Evolutionary conservation across 1,140 invertebrate species (phyloP).

Genomic region (Trachymyrmex cornetzi): DNA sequence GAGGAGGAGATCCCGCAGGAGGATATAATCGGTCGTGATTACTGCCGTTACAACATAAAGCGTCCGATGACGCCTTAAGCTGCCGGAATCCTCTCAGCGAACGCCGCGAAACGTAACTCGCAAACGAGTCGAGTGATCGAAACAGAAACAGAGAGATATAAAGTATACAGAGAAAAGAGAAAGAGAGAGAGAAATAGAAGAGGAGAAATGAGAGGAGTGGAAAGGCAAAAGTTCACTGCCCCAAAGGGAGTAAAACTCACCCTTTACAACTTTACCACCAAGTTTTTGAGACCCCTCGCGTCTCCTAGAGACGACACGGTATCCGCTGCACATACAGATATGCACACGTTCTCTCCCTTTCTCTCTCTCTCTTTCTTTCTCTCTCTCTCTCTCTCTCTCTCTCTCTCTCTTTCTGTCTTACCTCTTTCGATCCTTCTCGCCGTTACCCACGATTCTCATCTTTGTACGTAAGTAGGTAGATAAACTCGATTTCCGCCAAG

Average conservation of each 20-base stretch:
- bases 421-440: conserved; percentile 14
- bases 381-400: conserved; percentile 10
- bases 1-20: conserved; percentile 84
- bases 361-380: background rate
- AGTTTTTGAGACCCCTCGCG: conserved; percentile 27
- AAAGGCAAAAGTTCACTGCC: conserved; percentile 49
- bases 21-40: conserved; percentile 84
- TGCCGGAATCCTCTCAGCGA: conserved; percentile 18
- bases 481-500: conserved; percentile 70
- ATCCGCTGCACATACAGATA: conserved; percentile 3
- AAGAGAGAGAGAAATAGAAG: background rate
- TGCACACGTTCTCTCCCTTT: background rate
- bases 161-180: conserved; percentile 4
- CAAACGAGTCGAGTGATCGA: conserved; percentile 27
- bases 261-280: conserved; percentile 24
- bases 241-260: conserved; percentile 8
- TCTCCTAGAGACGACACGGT: conserved; percentile 1
- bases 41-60: conserved; percentile 84
- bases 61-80: conserved; percentile 76
- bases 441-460: conserved; percentile 44
- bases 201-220: background rate
- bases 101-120: conserved; percentile 5
- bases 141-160: background rate
- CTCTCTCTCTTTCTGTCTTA: background rate
- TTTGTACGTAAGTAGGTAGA: conserved; percentile 70